Evolutionary conservation across 1,140 invertebrate genomes (phyloP).

Genomic region (Cotesia typhae): DNA sequence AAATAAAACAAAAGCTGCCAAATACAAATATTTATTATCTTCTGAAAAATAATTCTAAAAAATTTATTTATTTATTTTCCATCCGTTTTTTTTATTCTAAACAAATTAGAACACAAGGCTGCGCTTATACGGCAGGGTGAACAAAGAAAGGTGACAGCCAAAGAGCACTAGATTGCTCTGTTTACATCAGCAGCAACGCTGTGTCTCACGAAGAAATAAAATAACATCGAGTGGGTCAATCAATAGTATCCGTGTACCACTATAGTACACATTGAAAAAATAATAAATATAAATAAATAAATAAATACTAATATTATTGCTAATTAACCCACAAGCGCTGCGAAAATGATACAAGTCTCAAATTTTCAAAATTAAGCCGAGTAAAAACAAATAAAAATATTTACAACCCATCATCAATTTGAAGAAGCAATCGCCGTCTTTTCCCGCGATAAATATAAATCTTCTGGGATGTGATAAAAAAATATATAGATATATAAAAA

Average conservation of each 20-base stretch:
- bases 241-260: slow-evolving; percentile 10
- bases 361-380: no score
- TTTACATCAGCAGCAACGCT: slow-evolving; percentile 14
- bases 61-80: not conserved
- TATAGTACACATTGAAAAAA: not conserved
- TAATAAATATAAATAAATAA: slow-evolving; percentile 2
- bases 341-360: no score
- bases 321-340: no score
- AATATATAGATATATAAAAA: not conserved
- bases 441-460: no score
- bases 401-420: no score
- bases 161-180: slow-evolving; percentile 7
- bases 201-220: slow-evolving; percentile 12
- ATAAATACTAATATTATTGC: no score
- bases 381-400: no score
- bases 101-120: slow-evolving; percentile 4
- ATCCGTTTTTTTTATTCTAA: slow-evolving; percentile 13
- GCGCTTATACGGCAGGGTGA: slow-evolving; percentile 18
- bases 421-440: no score
- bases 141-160: slow-evolving; percentile 16
- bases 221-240: slow-evolving; percentile 19
- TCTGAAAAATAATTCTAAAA: not conserved
- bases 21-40: no score
- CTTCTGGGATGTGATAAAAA: slow-evolving; percentile 1
- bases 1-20: no score